phyloP scores from a whole-genome alignment of 2,888 invertebrate genomes.

The Maniola hyperantus region DNA sequence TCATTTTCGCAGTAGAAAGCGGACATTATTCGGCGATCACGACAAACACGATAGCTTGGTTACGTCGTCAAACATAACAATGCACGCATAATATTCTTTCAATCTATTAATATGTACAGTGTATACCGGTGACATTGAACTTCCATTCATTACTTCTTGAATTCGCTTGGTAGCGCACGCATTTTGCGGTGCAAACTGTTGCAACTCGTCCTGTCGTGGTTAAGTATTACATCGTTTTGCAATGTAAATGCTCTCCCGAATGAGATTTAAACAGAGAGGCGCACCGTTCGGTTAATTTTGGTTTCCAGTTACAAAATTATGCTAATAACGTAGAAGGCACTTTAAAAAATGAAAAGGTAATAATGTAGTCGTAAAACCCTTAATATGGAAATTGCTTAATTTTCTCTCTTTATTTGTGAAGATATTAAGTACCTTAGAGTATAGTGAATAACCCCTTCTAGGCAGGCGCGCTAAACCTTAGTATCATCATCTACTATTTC shows the following conservation, averaged over 20 bases:
- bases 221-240: constrained; percentile 31
- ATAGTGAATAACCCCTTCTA: too few relatives aligned
- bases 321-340: constrained; percentile 5
- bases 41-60: background rate
- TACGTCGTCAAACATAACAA: constrained; percentile 4
- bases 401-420: constrained; percentile 3
- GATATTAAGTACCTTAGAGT: background rate
- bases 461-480: too few relatives aligned
- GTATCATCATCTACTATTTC: too few relatives aligned
- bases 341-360: background rate
- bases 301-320: constrained; percentile 23
- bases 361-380: background rate
- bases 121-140: constrained; percentile 49
- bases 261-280: constrained; percentile 20
- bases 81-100: constrained; percentile 3
- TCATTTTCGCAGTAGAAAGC: too few relatives aligned
- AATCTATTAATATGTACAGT: background rate
- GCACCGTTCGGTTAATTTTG: constrained; percentile 22
- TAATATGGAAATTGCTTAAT: constrained; percentile 7
- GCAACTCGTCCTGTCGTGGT: constrained; percentile 25
- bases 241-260: constrained; percentile 28
- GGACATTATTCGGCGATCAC: too few relatives aligned
- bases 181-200: constrained; percentile 26
- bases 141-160: constrained; percentile 43
- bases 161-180: constrained; percentile 27